Percentiles rank a stretch among this genome's conserved stretches.
Conservation (phyloP, 2,113 vertebrate species). For the Burhinus oedicnemus region DNA sequence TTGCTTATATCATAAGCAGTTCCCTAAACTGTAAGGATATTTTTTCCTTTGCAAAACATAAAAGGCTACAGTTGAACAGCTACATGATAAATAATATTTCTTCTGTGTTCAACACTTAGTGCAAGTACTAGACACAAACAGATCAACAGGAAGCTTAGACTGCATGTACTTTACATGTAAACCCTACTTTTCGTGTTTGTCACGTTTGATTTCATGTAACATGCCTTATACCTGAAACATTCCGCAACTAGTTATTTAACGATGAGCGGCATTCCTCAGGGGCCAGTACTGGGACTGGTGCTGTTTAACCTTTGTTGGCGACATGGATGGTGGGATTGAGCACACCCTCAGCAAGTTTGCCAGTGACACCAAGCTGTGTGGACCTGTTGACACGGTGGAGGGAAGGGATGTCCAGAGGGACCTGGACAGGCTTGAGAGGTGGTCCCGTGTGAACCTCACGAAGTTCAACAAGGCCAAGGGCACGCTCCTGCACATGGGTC, state of each 20-base stretch:
- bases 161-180: neutral
- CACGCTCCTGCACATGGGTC: neutral
- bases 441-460: neutral
- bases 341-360: neutral
- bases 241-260: neutral
- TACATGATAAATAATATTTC: neutral
- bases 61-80: neutral
- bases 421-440: neutral
- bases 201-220: neutral
- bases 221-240: neutral
- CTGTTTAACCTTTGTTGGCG: neutral
- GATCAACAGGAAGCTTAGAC: neutral
- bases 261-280: neutral
- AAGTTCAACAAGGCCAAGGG: neutral
- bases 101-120: neutral
- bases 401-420: neutral
- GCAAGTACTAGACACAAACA: neutral
- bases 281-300: neutral
- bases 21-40: neutral
- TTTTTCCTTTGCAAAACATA: neutral
- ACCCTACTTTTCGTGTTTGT: neutral
- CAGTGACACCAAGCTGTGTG: neutral
- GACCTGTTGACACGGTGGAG: neutral
- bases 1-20: neutral
- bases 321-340: neutral